Evolutionary conservation across 2,888 invertebrate species (phyloP).

Genomic region (Helleia helle): DNA sequence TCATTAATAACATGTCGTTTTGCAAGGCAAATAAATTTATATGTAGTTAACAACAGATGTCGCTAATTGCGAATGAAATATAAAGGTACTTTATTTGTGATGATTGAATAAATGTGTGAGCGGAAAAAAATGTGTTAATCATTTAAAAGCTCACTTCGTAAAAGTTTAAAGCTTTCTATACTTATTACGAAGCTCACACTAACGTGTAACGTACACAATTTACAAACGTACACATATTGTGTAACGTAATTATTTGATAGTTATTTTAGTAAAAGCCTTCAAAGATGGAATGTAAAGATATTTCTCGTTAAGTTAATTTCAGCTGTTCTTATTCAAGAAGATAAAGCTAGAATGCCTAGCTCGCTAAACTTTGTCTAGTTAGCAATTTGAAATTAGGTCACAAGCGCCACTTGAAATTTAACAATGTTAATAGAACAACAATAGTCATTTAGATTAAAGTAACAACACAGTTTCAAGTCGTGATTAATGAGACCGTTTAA

Average conservation of each 20-base stretch:
- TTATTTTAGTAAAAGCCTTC: no score
- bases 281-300: no score
- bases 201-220: no score
- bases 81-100: no score
- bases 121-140: no score
- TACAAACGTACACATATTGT: no score
- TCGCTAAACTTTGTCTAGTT: neutral
- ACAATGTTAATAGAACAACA: slow-evolving; percentile 1
- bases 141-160: no score
- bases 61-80: neutral
- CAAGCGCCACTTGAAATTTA: neutral
- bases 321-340: neutral
- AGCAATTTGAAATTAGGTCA: neutral
- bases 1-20: slow-evolving; percentile 1
- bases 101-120: no score
- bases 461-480: slow-evolving; percentile 1
- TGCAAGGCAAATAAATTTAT: neutral
- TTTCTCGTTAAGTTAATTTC: no score
- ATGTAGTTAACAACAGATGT: neutral
- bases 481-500: slow-evolving; percentile 3
- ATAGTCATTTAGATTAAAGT: neutral
- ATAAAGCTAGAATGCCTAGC: neutral
- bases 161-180: no score
- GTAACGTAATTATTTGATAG: no score
- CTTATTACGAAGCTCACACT: no score